These are phyloP conservation scores for Bombus ignitus DNA, from an alignment of 1,140 invertebrate genomes.

Conservation along the genomic window DNA sequence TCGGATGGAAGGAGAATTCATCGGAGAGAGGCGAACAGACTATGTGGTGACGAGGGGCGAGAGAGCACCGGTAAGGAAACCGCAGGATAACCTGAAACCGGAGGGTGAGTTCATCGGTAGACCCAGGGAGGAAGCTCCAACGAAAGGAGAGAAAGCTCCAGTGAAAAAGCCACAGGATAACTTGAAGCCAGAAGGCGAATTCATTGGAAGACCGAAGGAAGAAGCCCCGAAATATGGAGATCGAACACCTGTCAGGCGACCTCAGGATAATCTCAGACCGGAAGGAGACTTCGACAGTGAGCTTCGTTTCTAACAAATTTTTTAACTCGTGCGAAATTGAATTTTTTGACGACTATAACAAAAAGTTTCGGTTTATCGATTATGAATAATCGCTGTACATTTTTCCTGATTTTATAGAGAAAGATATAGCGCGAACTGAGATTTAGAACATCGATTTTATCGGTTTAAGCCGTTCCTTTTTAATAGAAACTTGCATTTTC, in stretches of 20 bases:
- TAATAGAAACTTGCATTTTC: too few relatives aligned
- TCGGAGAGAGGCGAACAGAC: constrained; percentile 80
- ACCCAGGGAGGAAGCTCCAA: constrained; percentile 70
- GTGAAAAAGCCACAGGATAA: constrained; percentile 81
- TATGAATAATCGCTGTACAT: too few relatives aligned
- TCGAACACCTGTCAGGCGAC: constrained; percentile 73
- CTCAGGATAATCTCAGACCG: constrained; percentile 83
- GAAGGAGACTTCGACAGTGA: constrained; percentile 84
- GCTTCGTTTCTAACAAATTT: neutral
- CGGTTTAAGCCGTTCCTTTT: too few relatives aligned
- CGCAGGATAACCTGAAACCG: constrained; percentile 80
- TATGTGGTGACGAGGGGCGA: constrained; percentile 80
- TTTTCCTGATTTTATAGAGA: too few relatives aligned
- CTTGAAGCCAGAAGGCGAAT: constrained; percentile 84
- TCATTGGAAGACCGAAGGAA: constrained; percentile 59
- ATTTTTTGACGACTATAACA: too few relatives aligned
- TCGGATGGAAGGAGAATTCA: constrained; percentile 84
- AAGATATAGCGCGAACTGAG: too few relatives aligned
- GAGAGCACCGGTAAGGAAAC: constrained; percentile 77
- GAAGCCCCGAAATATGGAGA: constrained; percentile 66
- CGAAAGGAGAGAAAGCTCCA: constrained; percentile 64
- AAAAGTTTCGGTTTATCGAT: too few relatives aligned
- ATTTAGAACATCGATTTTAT: too few relatives aligned
- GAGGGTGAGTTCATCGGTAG: constrained; percentile 84
- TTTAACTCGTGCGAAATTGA: too few relatives aligned